A percentile compares a stretch with the other conserved stretches of the same genome.
Conservation (phyloP, 2,797 vertebrate genomes). For the Etheostoma nigrum region DNA sequence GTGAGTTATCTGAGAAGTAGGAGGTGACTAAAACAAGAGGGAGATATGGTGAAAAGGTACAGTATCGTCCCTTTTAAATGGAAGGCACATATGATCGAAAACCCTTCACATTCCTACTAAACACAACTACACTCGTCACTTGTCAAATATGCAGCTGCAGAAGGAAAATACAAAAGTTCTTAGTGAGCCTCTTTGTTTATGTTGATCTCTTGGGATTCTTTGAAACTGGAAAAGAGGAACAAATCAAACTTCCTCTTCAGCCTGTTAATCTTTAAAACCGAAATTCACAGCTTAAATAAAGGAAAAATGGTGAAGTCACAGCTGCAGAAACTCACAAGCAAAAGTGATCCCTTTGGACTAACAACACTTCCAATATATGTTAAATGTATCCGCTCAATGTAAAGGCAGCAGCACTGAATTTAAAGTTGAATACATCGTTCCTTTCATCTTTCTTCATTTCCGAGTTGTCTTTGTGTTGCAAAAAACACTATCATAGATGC, state of each 20-base stretch:
- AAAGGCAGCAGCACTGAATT: conserved; percentile 31
- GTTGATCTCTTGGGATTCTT: conserved; percentile 20
- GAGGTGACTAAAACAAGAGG: conserved; percentile 13
- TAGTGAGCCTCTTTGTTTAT: conserved; percentile 37
- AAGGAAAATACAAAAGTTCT: conserved; percentile 26
- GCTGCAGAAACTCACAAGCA: conserved; percentile 45
- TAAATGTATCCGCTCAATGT: conserved; percentile 36
- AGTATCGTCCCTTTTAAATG: conserved; percentile 47
- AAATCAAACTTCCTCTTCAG: conserved; percentile 27
- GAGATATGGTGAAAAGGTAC: conserved; percentile 43
- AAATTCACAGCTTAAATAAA: conserved; percentile 79
- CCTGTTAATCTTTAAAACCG: conserved; percentile 26
- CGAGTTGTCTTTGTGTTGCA: conserved; percentile 14
- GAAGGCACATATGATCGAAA: conserved; percentile 76
- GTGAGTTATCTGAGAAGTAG: conserved; percentile 36
- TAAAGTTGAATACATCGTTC: background rate
- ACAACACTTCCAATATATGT: conserved; percentile 31
- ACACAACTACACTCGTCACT: conserved; percentile 11
- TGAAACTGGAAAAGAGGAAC: conserved; percentile 22
- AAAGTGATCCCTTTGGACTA: conserved; percentile 52
- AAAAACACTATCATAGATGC: conserved; percentile 23
- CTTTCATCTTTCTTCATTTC: conserved; percentile 7
- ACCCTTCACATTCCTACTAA: conserved; percentile 49
- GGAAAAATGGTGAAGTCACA: conserved; percentile 32
- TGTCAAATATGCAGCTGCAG: conserved; percentile 40